A percentile compares a stretch with the other conserved stretches of the same genome.
Evolutionary conservation across 2,113 vertebrate species (phyloP).

Genomic region (Picathartes gymnocephalus): DNA sequence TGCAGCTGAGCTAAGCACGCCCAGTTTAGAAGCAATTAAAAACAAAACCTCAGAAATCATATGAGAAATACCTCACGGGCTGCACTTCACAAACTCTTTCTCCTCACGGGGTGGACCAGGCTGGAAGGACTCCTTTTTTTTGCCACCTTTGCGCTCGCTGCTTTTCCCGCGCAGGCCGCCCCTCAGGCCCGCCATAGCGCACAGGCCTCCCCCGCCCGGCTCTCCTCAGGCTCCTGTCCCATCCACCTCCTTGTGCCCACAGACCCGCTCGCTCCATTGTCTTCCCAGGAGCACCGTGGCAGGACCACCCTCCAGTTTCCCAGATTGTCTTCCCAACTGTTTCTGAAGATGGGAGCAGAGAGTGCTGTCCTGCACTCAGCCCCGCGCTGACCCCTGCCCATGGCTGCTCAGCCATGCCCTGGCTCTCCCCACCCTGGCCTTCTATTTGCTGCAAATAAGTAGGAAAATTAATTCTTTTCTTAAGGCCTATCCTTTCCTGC

Average conservation of each 20-base stretch:
- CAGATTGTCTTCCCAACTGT: accelerated
- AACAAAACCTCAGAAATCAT: neutral
- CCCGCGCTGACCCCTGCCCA: accelerated
- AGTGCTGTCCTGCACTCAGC: accelerated
- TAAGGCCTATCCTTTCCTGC: neutral
- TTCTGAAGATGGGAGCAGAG: accelerated
- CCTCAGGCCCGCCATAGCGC: neutral
- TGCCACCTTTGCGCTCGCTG: accelerated
- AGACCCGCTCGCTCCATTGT: accelerated
- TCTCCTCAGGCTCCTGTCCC: accelerated
- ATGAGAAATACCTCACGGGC: neutral
- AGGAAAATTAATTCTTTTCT: neutral
- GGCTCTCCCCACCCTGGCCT: accelerated
- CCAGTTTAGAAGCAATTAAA: neutral
- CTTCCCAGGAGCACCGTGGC: neutral
- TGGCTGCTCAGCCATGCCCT: accelerated
- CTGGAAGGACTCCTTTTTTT: accelerated
- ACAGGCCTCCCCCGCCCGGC: accelerated
- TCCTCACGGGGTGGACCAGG: neutral
- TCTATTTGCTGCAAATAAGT: neutral
- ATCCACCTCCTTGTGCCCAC: neutral
- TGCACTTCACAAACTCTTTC: neutral
- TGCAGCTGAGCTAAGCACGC: neutral
- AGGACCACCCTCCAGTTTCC: accelerated
- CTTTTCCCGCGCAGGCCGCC: accelerated